A percentile compares a stretch with the other conserved stretches of the same genome.
Evolutionary conservation across 2,888 invertebrate genomes (phyloP).

Genomic region (Idaea biselata): DNA sequence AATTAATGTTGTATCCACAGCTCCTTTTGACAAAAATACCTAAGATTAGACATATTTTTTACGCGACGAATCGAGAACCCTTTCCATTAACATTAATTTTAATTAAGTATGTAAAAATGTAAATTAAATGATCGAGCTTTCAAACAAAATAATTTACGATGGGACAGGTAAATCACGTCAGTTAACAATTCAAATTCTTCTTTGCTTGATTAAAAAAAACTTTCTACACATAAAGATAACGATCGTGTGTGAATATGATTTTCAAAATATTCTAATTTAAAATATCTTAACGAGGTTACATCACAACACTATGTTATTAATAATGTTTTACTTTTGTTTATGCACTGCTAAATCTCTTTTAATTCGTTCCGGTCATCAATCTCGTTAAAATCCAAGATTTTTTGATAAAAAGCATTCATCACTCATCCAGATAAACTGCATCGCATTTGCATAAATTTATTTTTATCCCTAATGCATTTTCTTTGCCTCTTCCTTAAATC

Average conservation of each 20-base stretch:
- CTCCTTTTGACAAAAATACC: no score
- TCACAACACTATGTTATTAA: not conserved
- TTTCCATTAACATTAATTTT: not conserved
- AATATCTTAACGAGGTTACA: not conserved
- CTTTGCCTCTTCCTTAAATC: slow-evolving; percentile 33
- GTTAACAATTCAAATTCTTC: not conserved
- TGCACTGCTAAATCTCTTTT: not conserved
- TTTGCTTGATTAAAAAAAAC: not conserved
- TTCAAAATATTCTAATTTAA: not conserved
- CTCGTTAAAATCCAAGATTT: not conserved
- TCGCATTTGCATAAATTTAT: slow-evolving; percentile 46
- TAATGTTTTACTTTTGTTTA: not conserved
- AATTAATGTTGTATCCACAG: no score
- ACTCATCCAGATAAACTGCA: slow-evolving; percentile 8
- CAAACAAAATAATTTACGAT: slow-evolving; percentile 9
- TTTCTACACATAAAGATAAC: not conserved
- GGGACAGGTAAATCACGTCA: not conserved
- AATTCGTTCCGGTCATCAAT: not conserved
- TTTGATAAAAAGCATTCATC: slow-evolving; percentile 6
- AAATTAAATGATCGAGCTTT: slow-evolving; percentile 1
- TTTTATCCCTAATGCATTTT: slow-evolving; percentile 50
- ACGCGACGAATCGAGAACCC: not conserved
- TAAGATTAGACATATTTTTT: no score
- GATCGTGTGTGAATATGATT: not conserved
- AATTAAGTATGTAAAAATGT: not conserved